A percentile compares a stretch with the other conserved stretches of the same genome.
phyloP scores from a whole-genome alignment of 1,140 invertebrate species.

The Onthophagus taurus region DNA sequence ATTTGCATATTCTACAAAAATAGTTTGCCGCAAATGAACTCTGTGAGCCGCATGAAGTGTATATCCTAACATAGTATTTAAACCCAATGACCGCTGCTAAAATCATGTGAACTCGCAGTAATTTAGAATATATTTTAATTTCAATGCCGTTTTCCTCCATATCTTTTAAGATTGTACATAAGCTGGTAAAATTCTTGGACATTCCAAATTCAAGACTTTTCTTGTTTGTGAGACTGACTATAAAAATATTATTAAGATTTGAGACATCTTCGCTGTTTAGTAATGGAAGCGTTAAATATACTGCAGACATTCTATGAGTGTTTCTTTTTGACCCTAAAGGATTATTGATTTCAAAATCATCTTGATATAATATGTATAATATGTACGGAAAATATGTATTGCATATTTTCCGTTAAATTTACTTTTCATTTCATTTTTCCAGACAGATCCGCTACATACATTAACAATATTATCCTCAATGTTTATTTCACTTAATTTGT shows the following conservation, averaged over 20 bases:
- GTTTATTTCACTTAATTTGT: no score
- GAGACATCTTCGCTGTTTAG: neutral
- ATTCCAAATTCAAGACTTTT: neutral
- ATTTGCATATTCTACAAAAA: constrained; percentile 8
- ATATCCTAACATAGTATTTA: constrained; percentile 1
- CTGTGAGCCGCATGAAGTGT: no score
- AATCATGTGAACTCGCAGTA: constrained; percentile 2
- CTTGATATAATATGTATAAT: constrained; percentile 20
- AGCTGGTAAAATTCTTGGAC: neutral
- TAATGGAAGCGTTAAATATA: constrained; percentile 5
- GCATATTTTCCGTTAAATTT: no score
- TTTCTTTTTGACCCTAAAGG: constrained; percentile 2
- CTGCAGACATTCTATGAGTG: neutral
- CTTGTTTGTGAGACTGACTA: neutral
- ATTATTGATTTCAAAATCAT: constrained; percentile 18
- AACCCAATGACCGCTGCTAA: neutral
- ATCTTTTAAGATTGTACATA: neutral
- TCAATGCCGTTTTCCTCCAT: constrained; percentile 3
- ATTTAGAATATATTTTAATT: neutral
- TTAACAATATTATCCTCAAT: no score
- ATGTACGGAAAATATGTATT: no score
- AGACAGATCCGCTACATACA: no score
- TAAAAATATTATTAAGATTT: constrained; percentile 4
- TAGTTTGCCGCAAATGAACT: neutral
- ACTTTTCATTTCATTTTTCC: no score